Conservation (phyloP, 2,888 invertebrate species). For the Ditula angustiorana region DNA sequence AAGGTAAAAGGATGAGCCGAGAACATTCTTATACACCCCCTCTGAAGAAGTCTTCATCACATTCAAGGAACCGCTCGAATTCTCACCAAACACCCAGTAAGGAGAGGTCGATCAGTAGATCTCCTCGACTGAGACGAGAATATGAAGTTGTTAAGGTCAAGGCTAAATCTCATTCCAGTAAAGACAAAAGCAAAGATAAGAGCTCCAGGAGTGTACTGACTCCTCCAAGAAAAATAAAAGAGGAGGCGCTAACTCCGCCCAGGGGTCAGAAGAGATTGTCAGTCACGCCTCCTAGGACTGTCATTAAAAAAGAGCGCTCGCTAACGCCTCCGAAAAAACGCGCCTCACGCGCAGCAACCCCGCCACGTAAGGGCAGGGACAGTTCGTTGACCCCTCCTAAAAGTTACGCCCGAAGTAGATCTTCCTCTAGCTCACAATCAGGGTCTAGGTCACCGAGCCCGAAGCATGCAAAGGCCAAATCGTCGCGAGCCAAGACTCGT, state of each 20-base stretch:
- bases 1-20: slow-evolving; percentile 47
- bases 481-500: slow-evolving; percentile 50
- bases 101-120: slow-evolving; percentile 53
- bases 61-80: slow-evolving; percentile 53
- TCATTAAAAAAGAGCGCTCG: slow-evolving; percentile 55
- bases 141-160: slow-evolving; percentile 48
- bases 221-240: slow-evolving; percentile 55
- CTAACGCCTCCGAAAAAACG: slow-evolving; percentile 60
- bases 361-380: slow-evolving; percentile 61
- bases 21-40: slow-evolving; percentile 60
- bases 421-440: slow-evolving; percentile 65
- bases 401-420: slow-evolving; percentile 67
- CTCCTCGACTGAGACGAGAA: slow-evolving; percentile 52
- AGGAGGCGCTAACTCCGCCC: slow-evolving; percentile 54
- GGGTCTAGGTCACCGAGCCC: slow-evolving; percentile 58
- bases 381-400: slow-evolving; percentile 75
- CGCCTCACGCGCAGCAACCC: slow-evolving; percentile 55
- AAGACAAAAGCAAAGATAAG: slow-evolving; percentile 56
- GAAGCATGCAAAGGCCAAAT: slow-evolving; percentile 54
- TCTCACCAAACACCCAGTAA: slow-evolving; percentile 52
- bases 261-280: slow-evolving; percentile 58
- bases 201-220: slow-evolving; percentile 53
- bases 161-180: slow-evolving; percentile 56
- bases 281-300: slow-evolving; percentile 60
- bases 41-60: slow-evolving; percentile 55